Conservation (phyloP, 2,113 vertebrate species). For the Carassius gibelio region DNA sequence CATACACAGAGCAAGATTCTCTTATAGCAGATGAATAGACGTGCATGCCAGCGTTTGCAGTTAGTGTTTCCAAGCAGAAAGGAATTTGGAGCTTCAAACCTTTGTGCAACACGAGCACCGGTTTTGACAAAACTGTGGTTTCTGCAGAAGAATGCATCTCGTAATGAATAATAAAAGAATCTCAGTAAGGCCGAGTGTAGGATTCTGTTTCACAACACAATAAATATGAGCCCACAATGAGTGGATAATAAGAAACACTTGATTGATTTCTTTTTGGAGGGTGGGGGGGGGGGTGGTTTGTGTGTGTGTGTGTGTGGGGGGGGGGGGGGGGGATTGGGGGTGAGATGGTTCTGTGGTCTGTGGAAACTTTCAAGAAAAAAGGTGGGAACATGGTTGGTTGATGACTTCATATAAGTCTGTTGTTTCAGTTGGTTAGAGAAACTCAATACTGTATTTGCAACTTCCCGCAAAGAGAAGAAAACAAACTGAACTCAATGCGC, state of each 20-base stretch:
- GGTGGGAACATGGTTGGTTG: neutral
- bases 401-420: neutral
- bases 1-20: neutral
- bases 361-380: neutral
- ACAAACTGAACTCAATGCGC: neutral
- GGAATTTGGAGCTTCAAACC: neutral
- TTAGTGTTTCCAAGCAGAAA: neutral
- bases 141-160: neutral
- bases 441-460: neutral
- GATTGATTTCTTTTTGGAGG: neutral
- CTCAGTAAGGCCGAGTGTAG: neutral
- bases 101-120: neutral
- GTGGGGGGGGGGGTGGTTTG: too few species aligned
- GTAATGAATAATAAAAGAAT: neutral
- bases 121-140: constrained; percentile 19
- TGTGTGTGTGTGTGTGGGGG: too few species aligned
- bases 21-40: neutral
- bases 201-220: neutral
- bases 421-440: neutral
- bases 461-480: neutral
- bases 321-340: too few species aligned
- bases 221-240: neutral
- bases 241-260: neutral
- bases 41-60: neutral
- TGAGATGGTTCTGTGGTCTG: neutral